Base-by-base conservation (phyloP, 2,888 invertebrate genomes). In the Ennomos quercinarius region DNA sequence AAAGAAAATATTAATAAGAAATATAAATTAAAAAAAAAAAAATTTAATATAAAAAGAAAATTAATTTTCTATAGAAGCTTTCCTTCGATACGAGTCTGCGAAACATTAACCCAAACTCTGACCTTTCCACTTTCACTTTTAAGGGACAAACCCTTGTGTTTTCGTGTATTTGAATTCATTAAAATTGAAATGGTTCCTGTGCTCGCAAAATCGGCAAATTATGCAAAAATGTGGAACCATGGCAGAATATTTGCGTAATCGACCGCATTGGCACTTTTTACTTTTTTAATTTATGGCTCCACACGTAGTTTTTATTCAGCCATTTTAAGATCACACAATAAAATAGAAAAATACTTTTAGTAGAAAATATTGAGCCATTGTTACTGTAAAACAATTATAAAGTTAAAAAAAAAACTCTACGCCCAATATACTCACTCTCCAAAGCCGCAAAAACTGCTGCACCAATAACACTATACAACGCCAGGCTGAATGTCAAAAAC, bases 391-490 rank as follows among this genome's bases (percentile, higher is more conserved):
- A 42, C 13, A 43, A 9, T 27, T 27, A 27, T 17, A 10, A 43
- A 27, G 5, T 34, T 8, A 36, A 36, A 45, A n/a, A 35, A 41
- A 52, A 52, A 42, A 35, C 1, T 38, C 50, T 59, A 44, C n/a
- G n/a, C n/a, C 45, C 17, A 17, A 35, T 48, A 55, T 53, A 84
- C 91, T 94, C 78, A 96, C 97, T 95, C 93, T 98, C 98, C 44
- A 98, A 91, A 52, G 95, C 93, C 74, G 95, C 93, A 83, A 98
- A 98, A 37, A 97, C 87, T 46, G 95, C 87, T 1, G 97, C 98
- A 35, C 98, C 98, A 36, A 96, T 94, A 60, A 96, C 90, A 73
- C 96, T 97, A 84, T 98, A 98, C 53, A 95, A 83, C 54, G 95
- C 88, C 62, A 98, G 94, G 71, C 98, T 95, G 71, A 96, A 80